Evolutionary conservation across 1,140 invertebrate species (phyloP), one percentile per base, ranked within the genome.

Genomic region (Pachypsylla venusta): DNA sequence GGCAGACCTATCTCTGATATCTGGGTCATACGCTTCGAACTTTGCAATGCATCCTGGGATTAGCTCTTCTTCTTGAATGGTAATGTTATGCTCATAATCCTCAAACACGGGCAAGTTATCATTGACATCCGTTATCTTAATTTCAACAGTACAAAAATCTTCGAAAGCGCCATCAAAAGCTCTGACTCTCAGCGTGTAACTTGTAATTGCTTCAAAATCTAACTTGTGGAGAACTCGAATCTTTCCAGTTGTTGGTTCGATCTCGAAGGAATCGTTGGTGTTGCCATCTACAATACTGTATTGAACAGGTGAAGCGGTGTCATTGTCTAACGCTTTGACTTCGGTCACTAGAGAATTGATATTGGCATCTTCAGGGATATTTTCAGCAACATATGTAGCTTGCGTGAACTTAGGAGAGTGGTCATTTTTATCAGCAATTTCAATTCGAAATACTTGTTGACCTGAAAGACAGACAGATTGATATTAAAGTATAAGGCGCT

Each of bases 381-480:
- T 78, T 64, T 86, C 82, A 0, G 87, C 85, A 3, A 80, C 75
- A 71, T 93, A 93, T 0, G 78, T 75, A 0, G 75, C 67, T 63
- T 84, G 74, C 13, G 81, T 83, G 69, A 93, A 93, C 61, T 79
- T 77, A 0, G 89, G 89, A 10, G 81, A 77, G 70, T 93, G 92
- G 69, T 93, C 93, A 68, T 93, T 92, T 70, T 87, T 89, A 72
- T 96, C 93, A 10, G 85, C 85, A 53, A 96, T 93, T 67, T 84
- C 81, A 61, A 94, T 89, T 60, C 81, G 76, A 66, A 93, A 90
- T 56, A 80, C 79, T 73, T 87, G 82, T 60, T 82, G 76, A 2
- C 83, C 71, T 71, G 65, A 39, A 62, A 60, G 58, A 16, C 59
- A 56, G 57, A 54, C 57, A 26, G 27, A 42, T n/a, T 10, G 5